Evolutionary conservation across 2,797 vertebrate genomes (phyloP).

Genomic region (Melanotaenia pygmaea): DNA sequence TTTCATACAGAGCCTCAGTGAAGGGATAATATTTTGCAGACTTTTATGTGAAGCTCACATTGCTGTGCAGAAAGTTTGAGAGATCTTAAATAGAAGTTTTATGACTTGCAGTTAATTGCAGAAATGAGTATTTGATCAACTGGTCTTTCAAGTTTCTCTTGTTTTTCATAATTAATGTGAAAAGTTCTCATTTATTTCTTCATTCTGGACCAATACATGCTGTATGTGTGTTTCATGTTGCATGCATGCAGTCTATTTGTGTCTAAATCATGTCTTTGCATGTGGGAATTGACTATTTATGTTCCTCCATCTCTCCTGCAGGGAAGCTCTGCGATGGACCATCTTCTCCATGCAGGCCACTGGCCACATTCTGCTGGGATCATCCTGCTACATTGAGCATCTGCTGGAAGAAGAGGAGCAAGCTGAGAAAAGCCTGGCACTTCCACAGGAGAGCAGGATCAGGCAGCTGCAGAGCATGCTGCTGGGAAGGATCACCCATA

Average conservation of each 20-base stretch:
- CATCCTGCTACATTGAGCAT: constrained; percentile 92
- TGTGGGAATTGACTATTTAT: neutral
- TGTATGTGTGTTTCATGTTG: neutral
- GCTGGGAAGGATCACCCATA: constrained; percentile 59
- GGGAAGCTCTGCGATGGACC: constrained; percentile 91
- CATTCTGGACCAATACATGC: neutral
- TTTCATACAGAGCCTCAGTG: constrained; percentile 22
- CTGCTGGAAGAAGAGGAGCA: constrained; percentile 88
- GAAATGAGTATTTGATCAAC: neutral
- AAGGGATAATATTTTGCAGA: constrained; percentile 56
- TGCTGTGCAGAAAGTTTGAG: constrained; percentile 11
- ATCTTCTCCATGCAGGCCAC: constrained; percentile 92
- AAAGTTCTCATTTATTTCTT: neutral
- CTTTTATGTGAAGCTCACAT: constrained; percentile 25
- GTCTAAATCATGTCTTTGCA: neutral
- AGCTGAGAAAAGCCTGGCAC: constrained; percentile 56
- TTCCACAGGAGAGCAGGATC: constrained; percentile 66
- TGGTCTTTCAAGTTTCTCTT: neutral
- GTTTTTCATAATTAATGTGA: neutral
- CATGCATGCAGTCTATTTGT: neutral
- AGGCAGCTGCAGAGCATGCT: constrained; percentile 73
- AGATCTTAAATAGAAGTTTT: constrained; percentile 11
- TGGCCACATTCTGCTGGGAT: constrained; percentile 91
- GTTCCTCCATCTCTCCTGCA: constrained; percentile 52
- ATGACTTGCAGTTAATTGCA: constrained; percentile 5